Base-by-base conservation (phyloP, 1,140 invertebrate genomes). In the Phortica variegata region DNA sequence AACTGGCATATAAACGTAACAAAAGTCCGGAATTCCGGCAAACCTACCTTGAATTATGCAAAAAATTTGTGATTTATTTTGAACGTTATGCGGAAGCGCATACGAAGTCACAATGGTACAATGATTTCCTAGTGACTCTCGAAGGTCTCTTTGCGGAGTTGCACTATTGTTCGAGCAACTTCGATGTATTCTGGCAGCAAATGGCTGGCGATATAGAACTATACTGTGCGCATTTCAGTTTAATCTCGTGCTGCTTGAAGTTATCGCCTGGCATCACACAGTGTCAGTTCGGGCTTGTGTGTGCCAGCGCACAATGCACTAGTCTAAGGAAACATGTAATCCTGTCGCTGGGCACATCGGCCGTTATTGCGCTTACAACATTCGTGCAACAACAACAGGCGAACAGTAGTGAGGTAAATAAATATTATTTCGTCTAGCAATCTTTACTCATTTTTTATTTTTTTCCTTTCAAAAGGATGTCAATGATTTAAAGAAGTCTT, bases 141-240 rank as follows among this genome's bases (percentile, higher is more conserved):
- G 41, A 63, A 40, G 44, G 57, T 0, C 13, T 69, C 12, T 54
- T 60, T 23, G 32, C 29, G 6, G 37, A 51, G 5, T 13, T 69
- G 9, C 65, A 63, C 31, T 54, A 60, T n/a, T 60, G 38, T n/a
- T 1, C 13, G 17, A 33, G 40, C 0, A 44, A 26, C 1, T 58
- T 66, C 3, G 45, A 52, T 2, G 1, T 32, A 2, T 68, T 69
- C 38, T 68, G 63, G 63, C 49, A 55, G 32, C 42, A 48, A 12
- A 13, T 66, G 13, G 43, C 49, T 5, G 50, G 49, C 1, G 21
- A 45, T 5, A 13, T 51, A 0, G 41, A 45, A 4, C 38, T 47
- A 0, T 61, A 56, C 45, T 36, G 44, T 5, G 49, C 42, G 2
- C 63, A 68, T 40, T 60, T 69, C 31, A 33, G 52, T 10, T 21